A percentile compares a stretch with the other conserved stretches of the same genome.
Evolutionary conservation across 1,140 invertebrate genomes (phyloP).

Genomic region (Drosophila lacteicornis): DNA sequence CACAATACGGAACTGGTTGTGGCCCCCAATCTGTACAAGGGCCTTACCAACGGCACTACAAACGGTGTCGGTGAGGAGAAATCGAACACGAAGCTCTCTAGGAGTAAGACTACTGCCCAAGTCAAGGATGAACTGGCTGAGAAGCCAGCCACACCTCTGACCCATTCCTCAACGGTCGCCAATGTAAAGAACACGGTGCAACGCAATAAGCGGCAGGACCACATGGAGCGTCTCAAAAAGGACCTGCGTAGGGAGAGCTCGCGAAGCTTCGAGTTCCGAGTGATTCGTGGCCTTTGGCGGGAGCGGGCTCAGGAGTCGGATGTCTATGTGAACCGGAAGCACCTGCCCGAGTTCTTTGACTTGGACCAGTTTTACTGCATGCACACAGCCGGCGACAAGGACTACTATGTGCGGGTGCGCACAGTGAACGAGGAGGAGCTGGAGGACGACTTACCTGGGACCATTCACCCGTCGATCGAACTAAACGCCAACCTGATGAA

Average conservation of each 20-base stretch:
- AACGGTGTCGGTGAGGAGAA: constrained; percentile 30
- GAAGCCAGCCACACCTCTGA: constrained; percentile 18
- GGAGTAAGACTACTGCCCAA: constrained; percentile 72
- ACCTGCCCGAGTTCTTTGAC: constrained; percentile 79
- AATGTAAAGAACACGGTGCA: constrained; percentile 66
- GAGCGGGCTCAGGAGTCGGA: constrained; percentile 79
- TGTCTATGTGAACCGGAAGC: constrained; percentile 70
- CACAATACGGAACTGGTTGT: constrained; percentile 81
- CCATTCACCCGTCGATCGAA: constrained; percentile 78
- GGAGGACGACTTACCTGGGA: constrained; percentile 52
- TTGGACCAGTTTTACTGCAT: constrained; percentile 73
- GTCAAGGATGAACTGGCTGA: constrained; percentile 46
- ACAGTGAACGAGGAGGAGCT: constrained; percentile 55
- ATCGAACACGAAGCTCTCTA: constrained; percentile 40
- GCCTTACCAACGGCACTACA: constrained; percentile 58
- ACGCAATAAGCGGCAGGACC: constrained; percentile 71
- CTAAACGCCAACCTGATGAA: constrained; percentile 82
- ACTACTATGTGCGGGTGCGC: constrained; percentile 81
- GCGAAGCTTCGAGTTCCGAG: constrained; percentile 74
- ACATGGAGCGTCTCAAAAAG: constrained; percentile 77
- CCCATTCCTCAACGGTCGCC: constrained; percentile 66
- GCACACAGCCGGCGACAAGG: constrained; percentile 69
- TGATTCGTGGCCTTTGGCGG: constrained; percentile 71
- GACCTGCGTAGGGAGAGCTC: constrained; percentile 73
- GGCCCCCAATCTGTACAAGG: constrained; percentile 75